Evolutionary conservation across 2,113 vertebrate genomes (phyloP).

Genomic region (Limnothrissa miodon): DNA sequence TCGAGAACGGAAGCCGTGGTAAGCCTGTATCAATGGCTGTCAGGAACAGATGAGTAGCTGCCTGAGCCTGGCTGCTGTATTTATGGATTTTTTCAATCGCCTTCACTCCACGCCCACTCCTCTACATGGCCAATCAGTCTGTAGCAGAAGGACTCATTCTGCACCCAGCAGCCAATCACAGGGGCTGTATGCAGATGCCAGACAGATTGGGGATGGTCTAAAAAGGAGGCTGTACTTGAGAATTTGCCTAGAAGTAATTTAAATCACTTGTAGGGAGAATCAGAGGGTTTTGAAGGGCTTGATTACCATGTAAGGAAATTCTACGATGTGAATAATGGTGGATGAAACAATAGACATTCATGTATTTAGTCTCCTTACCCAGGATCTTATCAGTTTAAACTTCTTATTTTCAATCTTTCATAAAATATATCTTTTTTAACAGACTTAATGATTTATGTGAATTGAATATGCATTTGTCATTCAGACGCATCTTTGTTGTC

Average conservation of each 20-base stretch:
- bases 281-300: not conserved
- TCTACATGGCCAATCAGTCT: conserved; percentile 53
- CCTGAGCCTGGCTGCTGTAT: conserved; percentile 45
- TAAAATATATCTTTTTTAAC: not conserved
- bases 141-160: conserved; percentile 25
- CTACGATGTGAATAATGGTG: not conserved
- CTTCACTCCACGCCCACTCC: conserved; percentile 34
- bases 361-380: not conserved
- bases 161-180: conserved; percentile 49
- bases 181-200: conserved; percentile 34
- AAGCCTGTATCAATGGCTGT: not conserved
- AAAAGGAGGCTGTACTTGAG: not conserved
- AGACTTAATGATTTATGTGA: too few species aligned
- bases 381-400: not conserved
- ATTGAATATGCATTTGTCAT: not conserved
- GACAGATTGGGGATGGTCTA: not conserved
- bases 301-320: not conserved
- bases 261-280: not conserved
- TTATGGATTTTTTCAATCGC: conserved; percentile 57
- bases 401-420: not conserved
- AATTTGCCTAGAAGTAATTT: not conserved
- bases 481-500: not conserved
- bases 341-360: not conserved
- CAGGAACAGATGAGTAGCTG: conserved; percentile 43
- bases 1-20: not conserved